Conservation (phyloP, 2,888 invertebrate species). For the Diaperis boleti region DNA sequence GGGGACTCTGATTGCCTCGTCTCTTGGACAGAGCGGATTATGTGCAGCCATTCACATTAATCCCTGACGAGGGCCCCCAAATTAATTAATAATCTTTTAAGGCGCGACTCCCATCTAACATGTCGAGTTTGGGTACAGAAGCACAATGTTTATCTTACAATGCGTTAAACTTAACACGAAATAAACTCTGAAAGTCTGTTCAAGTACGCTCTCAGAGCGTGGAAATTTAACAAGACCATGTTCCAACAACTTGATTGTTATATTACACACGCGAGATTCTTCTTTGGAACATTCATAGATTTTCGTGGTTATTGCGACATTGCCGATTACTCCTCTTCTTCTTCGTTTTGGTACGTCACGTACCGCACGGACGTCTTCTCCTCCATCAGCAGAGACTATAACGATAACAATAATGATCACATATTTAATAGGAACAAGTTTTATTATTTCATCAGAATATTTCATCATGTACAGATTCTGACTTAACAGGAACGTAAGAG, state of each 20-base stretch:
- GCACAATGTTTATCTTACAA: conserved; percentile 40
- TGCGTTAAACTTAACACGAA: conserved; percentile 36
- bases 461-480: too few relatives aligned
- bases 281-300: conserved; percentile 32
- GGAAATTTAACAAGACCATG: conserved; percentile 45
- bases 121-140: conserved; percentile 43
- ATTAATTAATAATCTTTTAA: conserved; percentile 49
- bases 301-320: neutral
- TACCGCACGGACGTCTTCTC: conserved; percentile 95
- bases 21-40: conserved; percentile 65
- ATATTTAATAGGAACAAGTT: neutral
- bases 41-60: conserved; percentile 76
- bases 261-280: conserved; percentile 20
- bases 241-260: conserved; percentile 33
- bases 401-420: conserved; percentile 1
- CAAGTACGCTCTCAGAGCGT: conserved; percentile 48
- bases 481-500: too few relatives aligned
- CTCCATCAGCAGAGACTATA: conserved; percentile 87
- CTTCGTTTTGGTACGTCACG: conserved; percentile 94
- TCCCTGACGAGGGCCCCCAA: conserved; percentile 67
- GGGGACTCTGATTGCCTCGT: conserved; percentile 66
- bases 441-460: conserved; percentile 6
- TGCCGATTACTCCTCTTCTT: conserved; percentile 78
- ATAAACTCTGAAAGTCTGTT: conserved; percentile 39
- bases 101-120: conserved; percentile 54